Percentiles rank a stretch among this genome's conserved stretches.
Evolutionary conservation across 37 sponge, comb jelly and placozoan species (phyloP).

Genomic region (Ianthella basta): DNA sequence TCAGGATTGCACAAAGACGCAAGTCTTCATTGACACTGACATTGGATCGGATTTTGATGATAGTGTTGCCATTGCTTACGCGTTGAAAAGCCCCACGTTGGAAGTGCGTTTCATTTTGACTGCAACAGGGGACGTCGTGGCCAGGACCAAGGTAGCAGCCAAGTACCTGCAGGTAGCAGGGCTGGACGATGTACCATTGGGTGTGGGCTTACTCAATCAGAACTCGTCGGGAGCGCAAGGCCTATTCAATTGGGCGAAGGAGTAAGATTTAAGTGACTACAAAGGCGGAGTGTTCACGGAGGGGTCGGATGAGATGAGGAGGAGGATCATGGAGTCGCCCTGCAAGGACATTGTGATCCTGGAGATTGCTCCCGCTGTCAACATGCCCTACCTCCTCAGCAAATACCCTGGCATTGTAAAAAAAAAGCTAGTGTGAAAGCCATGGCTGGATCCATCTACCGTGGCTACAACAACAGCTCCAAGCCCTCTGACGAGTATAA

Average conservation of each 20-base stretch:
- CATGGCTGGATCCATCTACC: conserved; percentile 74
- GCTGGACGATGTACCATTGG: conserved; percentile 72
- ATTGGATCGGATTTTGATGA: conserved; percentile 77
- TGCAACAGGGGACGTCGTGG: conserved; percentile 63
- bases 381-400: conserved; percentile 60
- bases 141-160: conserved; percentile 64
- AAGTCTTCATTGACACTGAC: conserved; percentile 89
- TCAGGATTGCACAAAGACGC: conserved; percentile 9
- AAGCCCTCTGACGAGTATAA: conserved; percentile 72
- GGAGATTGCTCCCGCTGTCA: conserved; percentile 76
- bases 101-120: conserved; percentile 75
- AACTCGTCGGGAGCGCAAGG: too few relatives aligned
- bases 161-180: conserved; percentile 56
- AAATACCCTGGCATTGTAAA: conserved; percentile 55
- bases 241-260: conserved; percentile 55
- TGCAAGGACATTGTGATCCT: conserved; percentile 54
- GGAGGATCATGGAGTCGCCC: conserved; percentile 27
- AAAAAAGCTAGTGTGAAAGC: conserved; percentile 53
- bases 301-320: conserved; percentile 65
- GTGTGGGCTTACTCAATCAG: conserved; percentile 62
- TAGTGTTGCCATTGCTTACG: conserved; percentile 63
- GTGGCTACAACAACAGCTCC: conserved; percentile 56
- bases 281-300: conserved; percentile 64
- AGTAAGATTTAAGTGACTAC: conserved; percentile 48
- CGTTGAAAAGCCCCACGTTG: conserved; percentile 47